Base-by-base conservation (phyloP, 2,888 invertebrate genomes). In the Tinea pellionella region DNA sequence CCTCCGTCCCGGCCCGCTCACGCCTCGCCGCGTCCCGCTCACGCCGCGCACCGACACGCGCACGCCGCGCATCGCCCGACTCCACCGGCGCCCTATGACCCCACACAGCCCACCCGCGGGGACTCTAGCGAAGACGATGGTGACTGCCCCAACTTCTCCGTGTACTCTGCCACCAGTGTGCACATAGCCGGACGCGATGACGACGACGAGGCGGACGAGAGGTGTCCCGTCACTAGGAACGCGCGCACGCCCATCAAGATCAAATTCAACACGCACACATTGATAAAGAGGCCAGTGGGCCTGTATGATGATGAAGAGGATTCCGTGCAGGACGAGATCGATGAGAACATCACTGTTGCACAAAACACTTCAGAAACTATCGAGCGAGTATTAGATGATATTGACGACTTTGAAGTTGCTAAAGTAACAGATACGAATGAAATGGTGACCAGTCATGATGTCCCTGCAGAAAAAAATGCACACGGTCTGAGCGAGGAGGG, bases 61-160 rank as follows among this genome's bases (percentile, higher is more conserved):
- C 29, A n/a, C 32, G 29, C 55, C 29, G 29, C 55, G 4, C 55
- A 13, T n/a, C 55, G 55, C 18, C 61, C 61, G 61, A 4, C 51
- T 2, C 51, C 51, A 4, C 51, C 51, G 2, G 51, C n/a, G 24
- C 57, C 16, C 29, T 89, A 89, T 67, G 89, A 90, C 65, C 89
- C 89, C 9, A 89, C 86, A 8, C 88, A 89, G 63, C 88, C 89
- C 13, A 89, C 89, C 0, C 67, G 74, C 64, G 86, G 84, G 65
- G 84, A 84, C 63, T 76, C 76, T 51, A 74, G 75, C 63, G 77
- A 73, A 0, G 79, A 76, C 12, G 75, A 90, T 60, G 92, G 93
- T 0, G 93, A 93, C 67, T 95, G 95, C 75, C 95, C 95, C 3
- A 95, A 95, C 76, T 94, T 94, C 75, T 93, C 93, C 11, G 93